Evolutionary conservation across 64 coral and sea anemone genomes (phyloP).

Genomic region (Montipora capricornis): DNA sequence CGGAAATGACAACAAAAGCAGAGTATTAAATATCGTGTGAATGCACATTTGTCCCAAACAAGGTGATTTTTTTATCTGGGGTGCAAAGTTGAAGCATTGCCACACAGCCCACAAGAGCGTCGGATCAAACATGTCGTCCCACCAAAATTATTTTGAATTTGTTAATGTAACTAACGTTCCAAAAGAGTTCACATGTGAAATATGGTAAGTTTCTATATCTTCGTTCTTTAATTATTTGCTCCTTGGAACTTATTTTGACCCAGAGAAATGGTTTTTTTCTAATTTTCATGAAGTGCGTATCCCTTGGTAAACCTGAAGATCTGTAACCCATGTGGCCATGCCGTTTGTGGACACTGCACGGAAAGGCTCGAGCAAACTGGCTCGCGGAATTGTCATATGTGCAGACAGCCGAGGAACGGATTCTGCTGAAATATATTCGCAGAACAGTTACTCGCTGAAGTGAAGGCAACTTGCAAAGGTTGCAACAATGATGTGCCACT

Average conservation of each 20-base stretch:
- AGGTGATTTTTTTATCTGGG: too few relatives aligned
- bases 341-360: constrained; percentile 3
- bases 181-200: background rate
- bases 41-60: background rate
- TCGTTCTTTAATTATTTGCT: background rate
- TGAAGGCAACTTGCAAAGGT: background rate
- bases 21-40: background rate
- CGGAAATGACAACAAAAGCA: background rate
- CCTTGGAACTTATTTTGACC: background rate
- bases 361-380: background rate
- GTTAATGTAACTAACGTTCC: background rate
- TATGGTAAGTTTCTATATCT: background rate
- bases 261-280: background rate
- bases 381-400: background rate
- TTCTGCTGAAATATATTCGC: constrained; percentile 8
- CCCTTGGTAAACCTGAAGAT: background rate
- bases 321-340: background rate
- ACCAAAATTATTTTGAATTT: background rate
- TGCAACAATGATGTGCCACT: background rate
- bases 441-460: background rate
- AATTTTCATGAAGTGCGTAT: background rate
- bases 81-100: too few relatives aligned
- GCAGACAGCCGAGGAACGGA: background rate
- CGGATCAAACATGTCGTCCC: background rate
- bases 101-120: background rate